Evolutionary conservation across 2,888 invertebrate species (phyloP), one percentile per base, ranked within the genome.

Genomic region (Cheilosia grossa): DNA sequence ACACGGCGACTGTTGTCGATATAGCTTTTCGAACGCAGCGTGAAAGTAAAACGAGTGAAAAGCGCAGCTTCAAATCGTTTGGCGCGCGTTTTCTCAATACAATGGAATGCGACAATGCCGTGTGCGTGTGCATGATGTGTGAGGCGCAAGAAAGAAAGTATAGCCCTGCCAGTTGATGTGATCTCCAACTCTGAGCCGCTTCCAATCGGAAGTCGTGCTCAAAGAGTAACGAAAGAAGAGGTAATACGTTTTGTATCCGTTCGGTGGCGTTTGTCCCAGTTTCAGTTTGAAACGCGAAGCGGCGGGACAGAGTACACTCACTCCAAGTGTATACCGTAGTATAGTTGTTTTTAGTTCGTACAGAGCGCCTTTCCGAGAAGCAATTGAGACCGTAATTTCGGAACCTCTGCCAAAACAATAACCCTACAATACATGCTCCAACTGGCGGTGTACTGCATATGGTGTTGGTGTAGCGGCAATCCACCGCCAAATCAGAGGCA

Each of bases 401-500:
- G 70, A 67, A 80, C 67, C 67, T 66, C 67, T 66, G 54, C 61
- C 70, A 78, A 77, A 61, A 21, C 56, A 19, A 24, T 54, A 54
- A 49, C 44, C 49, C 44, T 56, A 7, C 42, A n/a, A 10, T 49
- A 19, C 15, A 79, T 79, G 83, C 64, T 83, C 33, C 53, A 74
- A 40, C 42, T 70, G 54, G 44, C 66, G 24, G 70, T 74, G 58
- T 47, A 70, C 75, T 81, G 66, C 66, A 17, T 80, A 59, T 75
- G 80, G 74, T 81, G 81, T 72, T 75, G 64, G 74, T 44, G 61
- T 85, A 85, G 80, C 80, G 83, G 83, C 64, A 85, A 75, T 66
- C 69, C 59, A 66, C 74, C 59, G 66, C 80, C 83, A 83, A 83
- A 83, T 83, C 80, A 59, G 63, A 66, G 10, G 58, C 74, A 74